Percentiles rank a stretch among this genome's conserved stretches.
These are phyloP conservation scores for Daubentonia madagascariensis DNA, from an alignment of 2,113 vertebrate genomes.

Conservation along the genomic window DNA sequence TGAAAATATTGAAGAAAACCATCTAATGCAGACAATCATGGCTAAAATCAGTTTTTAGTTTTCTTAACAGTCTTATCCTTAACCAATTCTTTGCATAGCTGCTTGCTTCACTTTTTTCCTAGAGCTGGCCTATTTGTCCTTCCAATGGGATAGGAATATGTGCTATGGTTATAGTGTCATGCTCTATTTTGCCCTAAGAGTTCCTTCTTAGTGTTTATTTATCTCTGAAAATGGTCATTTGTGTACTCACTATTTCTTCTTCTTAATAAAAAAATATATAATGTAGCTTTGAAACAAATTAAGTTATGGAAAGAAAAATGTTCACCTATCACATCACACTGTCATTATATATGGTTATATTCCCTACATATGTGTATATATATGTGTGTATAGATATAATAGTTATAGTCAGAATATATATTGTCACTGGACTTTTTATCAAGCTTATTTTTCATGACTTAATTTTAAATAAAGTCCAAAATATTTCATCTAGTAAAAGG, in stretches of 20 bases:
- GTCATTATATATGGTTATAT: background rate
- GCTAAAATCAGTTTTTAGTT: background rate
- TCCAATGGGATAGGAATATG: background rate
- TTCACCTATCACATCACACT: background rate
- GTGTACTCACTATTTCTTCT: background rate
- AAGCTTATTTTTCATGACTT: background rate
- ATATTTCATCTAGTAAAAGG: background rate
- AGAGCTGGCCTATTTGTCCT: background rate
- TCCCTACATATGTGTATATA: background rate
- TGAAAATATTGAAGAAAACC: background rate
- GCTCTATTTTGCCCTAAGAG: background rate
- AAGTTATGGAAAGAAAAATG: background rate
- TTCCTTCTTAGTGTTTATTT: background rate
- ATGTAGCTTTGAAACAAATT: background rate
- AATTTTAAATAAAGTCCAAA: constrained; percentile 25
- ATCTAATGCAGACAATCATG: background rate
- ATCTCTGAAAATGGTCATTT: background rate
- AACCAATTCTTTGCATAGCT: background rate
- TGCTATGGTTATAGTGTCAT: background rate
- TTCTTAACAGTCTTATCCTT: background rate
- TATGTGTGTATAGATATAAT: background rate
- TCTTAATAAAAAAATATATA: background rate
- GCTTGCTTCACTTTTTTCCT: background rate
- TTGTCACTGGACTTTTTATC: background rate
- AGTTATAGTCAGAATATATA: background rate